Evolutionary conservation across 2,113 vertebrate species (phyloP).

Genomic region (Pampusana beccarii): DNA sequence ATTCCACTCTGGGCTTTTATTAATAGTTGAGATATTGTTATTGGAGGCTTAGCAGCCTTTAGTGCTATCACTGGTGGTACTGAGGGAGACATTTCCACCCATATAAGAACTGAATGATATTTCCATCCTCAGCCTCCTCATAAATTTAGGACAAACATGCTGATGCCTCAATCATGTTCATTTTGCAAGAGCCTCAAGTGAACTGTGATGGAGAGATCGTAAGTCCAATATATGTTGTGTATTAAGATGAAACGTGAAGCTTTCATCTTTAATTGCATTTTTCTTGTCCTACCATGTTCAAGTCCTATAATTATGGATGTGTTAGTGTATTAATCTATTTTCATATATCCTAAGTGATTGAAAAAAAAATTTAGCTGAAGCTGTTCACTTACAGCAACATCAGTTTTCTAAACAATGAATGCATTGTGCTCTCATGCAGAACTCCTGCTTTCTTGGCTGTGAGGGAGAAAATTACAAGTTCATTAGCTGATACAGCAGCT

Average conservation of each 20-base stretch:
- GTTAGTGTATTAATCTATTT: neutral
- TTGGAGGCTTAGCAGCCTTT: neutral
- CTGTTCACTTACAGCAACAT: conserved; percentile 1
- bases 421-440: conserved; percentile 55
- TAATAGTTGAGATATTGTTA: neutral
- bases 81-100: neutral
- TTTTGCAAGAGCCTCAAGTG: neutral
- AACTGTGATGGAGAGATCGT: neutral
- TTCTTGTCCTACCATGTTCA: neutral
- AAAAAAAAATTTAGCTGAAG: conserved; percentile 41
- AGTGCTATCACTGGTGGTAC: neutral
- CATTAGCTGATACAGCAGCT: conserved; percentile 66
- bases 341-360: neutral
- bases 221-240: neutral
- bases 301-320: neutral
- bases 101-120: neutral
- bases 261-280: neutral
- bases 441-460: conserved; percentile 47
- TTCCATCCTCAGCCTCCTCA: neutral
- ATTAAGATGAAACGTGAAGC: neutral
- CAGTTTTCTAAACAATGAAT: neutral
- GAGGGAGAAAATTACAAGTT: conserved; percentile 49
- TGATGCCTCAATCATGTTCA: neutral
- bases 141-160: neutral
- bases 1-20: neutral